Base-by-base conservation (phyloP, 2,113 vertebrate species). In the Corythaixoides concolor region DNA sequence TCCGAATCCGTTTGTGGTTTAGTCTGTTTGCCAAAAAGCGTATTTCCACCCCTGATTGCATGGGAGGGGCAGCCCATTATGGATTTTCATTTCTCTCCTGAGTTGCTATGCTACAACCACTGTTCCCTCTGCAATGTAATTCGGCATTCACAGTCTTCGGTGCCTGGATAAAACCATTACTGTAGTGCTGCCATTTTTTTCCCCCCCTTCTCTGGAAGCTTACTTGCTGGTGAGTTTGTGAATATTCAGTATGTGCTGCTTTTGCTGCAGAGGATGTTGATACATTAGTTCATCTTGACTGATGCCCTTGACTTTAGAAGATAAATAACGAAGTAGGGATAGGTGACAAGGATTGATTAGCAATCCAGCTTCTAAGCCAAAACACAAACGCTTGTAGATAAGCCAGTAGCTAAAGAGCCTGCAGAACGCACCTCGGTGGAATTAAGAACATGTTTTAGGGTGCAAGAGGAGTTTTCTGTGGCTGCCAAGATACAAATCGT, bases 331-430 rank as follows among this genome's bases (percentile, higher is more conserved):
- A 97, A 95, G 90, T 50, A 95, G 93, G 96, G 94, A 88, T 66
- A 79, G 89, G 78, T 95, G 97, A 95, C 91, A 96, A 87, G 79
- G 95, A 97, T 93, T 97, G 98, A 98, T 97, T 94, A 97, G 92
- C 72, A 83, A n/a, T 93, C 81, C 78, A 88, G 28, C 56, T 97
- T 81, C 64, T 33, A 77, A 96, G 90, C 27, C 39, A 94, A 93
- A 93, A 91, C 52, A 16, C 88, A 95, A 96, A 87, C 87, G 45
- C 72, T 74, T 62, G 28, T 15, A 95, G 94, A 97, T 97, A 97
- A 97, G 95, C 94, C 60, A 68, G 60, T 33, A 74, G 37, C 73
- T 64, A 33, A 37, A 62, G 63, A 94, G 60, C 53, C 72, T 60
- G 92, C 75, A 73, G 76, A 80, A 91, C 83, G 82, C 66, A 33